Evolutionary conservation across 2,888 invertebrate species (phyloP), one percentile per base, ranked within the genome.

Genomic region (Tanytarsus gracilentus): DNA sequence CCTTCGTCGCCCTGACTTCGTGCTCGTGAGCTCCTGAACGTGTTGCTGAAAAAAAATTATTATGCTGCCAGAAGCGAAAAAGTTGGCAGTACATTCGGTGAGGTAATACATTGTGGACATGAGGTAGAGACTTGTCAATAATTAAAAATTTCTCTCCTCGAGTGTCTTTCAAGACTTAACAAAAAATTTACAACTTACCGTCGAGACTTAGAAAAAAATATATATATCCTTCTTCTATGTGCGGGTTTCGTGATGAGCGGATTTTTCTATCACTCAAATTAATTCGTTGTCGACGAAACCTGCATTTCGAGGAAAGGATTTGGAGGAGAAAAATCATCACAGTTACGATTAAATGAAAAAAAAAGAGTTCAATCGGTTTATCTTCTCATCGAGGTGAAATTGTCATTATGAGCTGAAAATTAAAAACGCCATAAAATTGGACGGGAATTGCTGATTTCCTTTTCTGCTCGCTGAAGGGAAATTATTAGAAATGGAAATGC

Each of bases 241-340:
- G n/a, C 88, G 84, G 88, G 89, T 88, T 87, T 89, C 88, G 85
- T 76, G 86, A 80, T 80, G 80, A 80, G 82, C 85, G 79, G 85
- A 80, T 88, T 88, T 84, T 83, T 75, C 74, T 67, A 66, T 68
- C 71, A 62, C n/a, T n/a, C 62, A 72, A 73, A 72, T 76, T 78
- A 88, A 89, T 89, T 90, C 90, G 90, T 90, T 90, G 89, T 90
- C 89, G 88, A 89, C 89, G 89, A 90, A 90, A 90, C 89, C 88
- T 90, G 89, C 88, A 89, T 85, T 82, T 84, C 84, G 83, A 85
- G 80, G 18, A 78, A 81, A 11, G 21, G 33, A 11, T 5, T 4
- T 33, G 11, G 6, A n/a, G n/a, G 6, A 33, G 80, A 67, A 30
- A 40, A 52, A 59, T 48, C 59, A 25, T 11, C 61, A 55, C n/a